Conservation (phyloP, 2,888 invertebrate genomes). For the Caenorhabditis macrosperma region DNA sequence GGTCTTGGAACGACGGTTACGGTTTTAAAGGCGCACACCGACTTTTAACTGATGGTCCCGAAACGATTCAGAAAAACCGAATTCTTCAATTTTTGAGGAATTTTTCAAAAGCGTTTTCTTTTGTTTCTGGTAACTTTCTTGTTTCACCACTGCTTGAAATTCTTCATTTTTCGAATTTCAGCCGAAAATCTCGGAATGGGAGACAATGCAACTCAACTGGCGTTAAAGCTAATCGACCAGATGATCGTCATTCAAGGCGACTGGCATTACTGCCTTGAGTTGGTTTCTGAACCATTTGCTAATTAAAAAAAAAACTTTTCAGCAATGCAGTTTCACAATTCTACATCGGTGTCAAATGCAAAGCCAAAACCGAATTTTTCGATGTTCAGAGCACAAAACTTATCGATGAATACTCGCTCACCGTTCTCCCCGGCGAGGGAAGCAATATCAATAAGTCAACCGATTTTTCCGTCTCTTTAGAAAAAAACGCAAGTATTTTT, state of each 20-base stretch:
- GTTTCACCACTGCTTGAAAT: background rate
- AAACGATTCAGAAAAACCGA: background rate
- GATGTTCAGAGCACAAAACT: constrained; percentile 56
- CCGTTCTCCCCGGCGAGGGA: constrained; percentile 40
- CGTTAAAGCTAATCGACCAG: constrained; percentile 13
- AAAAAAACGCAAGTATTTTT: constrained; percentile 27
- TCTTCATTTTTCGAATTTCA: background rate
- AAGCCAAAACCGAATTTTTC: constrained; percentile 24
- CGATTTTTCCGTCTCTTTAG: constrained; percentile 32
- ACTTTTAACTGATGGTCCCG: background rate
- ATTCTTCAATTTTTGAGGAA: too few species aligned
- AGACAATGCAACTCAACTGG: background rate
- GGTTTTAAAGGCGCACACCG: background rate
- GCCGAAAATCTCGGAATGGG: constrained; percentile 9
- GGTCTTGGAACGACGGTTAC: background rate
- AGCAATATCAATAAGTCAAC: background rate
- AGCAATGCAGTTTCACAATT: constrained; percentile 47
- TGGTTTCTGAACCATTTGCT: background rate
- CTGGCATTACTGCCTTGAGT: constrained; percentile 48
- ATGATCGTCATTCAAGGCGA: constrained; percentile 44
- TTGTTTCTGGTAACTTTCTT: background rate
- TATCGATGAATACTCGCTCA: constrained; percentile 49
- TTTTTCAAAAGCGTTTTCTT: too few species aligned
- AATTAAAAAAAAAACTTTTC: constrained; percentile 9
- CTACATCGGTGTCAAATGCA: constrained; percentile 27